Base-by-base conservation (phyloP, 2,888 invertebrate species). In the Brachyptera putata region DNA sequence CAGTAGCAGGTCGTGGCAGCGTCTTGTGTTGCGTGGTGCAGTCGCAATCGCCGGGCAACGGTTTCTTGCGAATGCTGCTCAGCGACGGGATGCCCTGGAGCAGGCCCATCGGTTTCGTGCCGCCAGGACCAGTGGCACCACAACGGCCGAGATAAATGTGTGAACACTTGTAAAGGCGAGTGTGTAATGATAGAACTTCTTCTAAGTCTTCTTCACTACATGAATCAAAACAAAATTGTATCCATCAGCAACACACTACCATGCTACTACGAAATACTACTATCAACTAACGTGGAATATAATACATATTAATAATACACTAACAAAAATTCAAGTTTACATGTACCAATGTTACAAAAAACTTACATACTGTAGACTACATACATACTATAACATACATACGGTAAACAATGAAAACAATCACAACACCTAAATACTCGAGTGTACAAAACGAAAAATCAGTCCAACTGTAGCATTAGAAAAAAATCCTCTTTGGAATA, bases 181-280 rank as follows among this genome's bases (percentile, higher is more conserved):
- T 80, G 62, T 83, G 79, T 3, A 82, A 73, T 11, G 86, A 80
- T 14, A 88, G 73, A 25, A 88, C 82, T 71, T 87, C 87, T 69
- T 88, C 87, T 50, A 89, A 74, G 71, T 88, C 87, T 43, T 82
- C 82, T 72, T 87, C 88, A 68, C 87, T 87, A 76, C n/a, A n/a
- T n/a, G n/a, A n/a, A n/a, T n/a, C n/a, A n/a, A n/a, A n/a, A n/a
- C n/a, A n/a, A n/a, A n/a, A n/a, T n/a, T n/a, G n/a, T n/a, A n/a
- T n/a, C n/a, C n/a, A n/a, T n/a, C n/a, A n/a, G n/a, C n/a, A n/a
- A n/a, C n/a, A n/a, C n/a, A n/a, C n/a, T n/a, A n/a, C n/a, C n/a
- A n/a, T n/a, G n/a, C n/a, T n/a, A n/a, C n/a, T n/a, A n/a, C n/a
- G n/a, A n/a, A n/a, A n/a, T n/a, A n/a, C n/a, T n/a, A n/a, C n/a